Percentiles rank a stretch among this genome's conserved stretches.
Conservation (phyloP, 2,113 vertebrate species). For the Chloropsis cyanopogon region DNA sequence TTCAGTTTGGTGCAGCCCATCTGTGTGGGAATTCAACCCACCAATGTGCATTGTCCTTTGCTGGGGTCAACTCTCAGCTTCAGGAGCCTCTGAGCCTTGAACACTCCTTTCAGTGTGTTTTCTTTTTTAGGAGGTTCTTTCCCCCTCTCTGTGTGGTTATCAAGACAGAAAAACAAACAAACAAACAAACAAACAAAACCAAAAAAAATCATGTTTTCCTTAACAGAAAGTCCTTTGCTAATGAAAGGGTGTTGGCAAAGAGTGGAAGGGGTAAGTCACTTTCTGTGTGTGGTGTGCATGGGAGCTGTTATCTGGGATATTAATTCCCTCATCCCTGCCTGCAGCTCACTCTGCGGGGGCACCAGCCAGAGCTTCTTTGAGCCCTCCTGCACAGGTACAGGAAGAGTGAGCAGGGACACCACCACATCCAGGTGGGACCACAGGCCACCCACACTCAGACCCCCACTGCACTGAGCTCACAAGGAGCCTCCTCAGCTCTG, state of each 20-base stretch:
- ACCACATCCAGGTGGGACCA: background rate
- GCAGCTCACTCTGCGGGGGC: rapidly evolving
- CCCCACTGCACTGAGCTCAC: background rate
- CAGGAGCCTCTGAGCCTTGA: background rate
- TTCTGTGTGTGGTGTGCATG: too few relatives aligned
- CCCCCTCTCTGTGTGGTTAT: background rate
- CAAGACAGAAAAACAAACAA: background rate
- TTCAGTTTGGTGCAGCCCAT: rapidly evolving
- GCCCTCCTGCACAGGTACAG: background rate
- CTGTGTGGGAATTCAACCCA: rapidly evolving
- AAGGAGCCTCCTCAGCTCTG: background rate
- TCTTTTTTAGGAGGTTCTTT: background rate
- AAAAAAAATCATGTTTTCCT: background rate
- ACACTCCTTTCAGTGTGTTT: rapidly evolving
- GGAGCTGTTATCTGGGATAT: rapidly evolving
- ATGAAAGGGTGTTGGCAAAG: background rate
- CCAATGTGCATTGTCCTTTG: background rate
- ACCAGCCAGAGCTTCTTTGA: background rate
- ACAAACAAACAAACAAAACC: background rate
- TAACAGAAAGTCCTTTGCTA: background rate
- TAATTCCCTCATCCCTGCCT: background rate
- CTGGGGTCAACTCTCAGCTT: background rate
- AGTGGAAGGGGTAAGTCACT: background rate
- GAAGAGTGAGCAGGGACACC: background rate
- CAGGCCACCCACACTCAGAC: rapidly evolving